Evolutionary conservation across 2,888 invertebrate genomes (phyloP).

Genomic region (Drosophila subquinaria): DNA sequence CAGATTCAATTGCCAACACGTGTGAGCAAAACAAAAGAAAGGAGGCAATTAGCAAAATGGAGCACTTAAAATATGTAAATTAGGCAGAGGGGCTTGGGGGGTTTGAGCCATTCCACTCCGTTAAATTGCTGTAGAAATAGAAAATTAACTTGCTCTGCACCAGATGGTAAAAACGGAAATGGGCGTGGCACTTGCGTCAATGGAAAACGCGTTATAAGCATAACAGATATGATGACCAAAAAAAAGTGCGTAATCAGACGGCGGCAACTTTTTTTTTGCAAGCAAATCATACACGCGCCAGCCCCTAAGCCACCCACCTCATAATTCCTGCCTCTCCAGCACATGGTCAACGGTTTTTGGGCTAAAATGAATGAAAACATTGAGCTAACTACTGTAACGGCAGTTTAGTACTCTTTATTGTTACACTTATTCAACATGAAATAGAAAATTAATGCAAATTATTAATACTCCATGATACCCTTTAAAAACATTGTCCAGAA

Average conservation of each 20-base stretch:
- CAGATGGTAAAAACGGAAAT: not conserved
- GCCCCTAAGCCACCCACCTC: slow-evolving; percentile 4
- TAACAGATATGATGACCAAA: slow-evolving; percentile 35
- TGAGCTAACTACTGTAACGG: not conserved
- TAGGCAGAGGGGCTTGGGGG: not conserved
- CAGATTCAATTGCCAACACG: slow-evolving; percentile 75
- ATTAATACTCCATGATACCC: not conserved
- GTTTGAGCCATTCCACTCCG: slow-evolving; percentile 15
- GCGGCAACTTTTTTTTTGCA: slow-evolving; percentile 23
- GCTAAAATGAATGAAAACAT: slow-evolving; percentile 22
- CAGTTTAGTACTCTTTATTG: slow-evolving; percentile 18
- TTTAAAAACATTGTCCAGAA: not conserved
- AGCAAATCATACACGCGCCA: slow-evolving; percentile 49
- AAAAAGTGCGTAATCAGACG: slow-evolving; percentile 59
- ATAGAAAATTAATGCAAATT: not conserved
- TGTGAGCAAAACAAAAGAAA: slow-evolving; percentile 54
- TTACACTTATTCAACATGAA: not conserved
- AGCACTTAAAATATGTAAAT: slow-evolving; percentile 8
- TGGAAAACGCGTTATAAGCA: slow-evolving; percentile 43
- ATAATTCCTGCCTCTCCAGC: slow-evolving; percentile 1
- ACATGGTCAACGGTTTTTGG: slow-evolving; percentile 16
- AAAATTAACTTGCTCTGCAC: no score
- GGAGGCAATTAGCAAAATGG: slow-evolving; percentile 22
- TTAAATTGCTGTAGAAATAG: slow-evolving; percentile 11
- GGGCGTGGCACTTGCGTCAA: slow-evolving; percentile 64